phyloP scores from a whole-genome alignment of 1,140 invertebrate species.

The Monochamus saltuarius region DNA sequence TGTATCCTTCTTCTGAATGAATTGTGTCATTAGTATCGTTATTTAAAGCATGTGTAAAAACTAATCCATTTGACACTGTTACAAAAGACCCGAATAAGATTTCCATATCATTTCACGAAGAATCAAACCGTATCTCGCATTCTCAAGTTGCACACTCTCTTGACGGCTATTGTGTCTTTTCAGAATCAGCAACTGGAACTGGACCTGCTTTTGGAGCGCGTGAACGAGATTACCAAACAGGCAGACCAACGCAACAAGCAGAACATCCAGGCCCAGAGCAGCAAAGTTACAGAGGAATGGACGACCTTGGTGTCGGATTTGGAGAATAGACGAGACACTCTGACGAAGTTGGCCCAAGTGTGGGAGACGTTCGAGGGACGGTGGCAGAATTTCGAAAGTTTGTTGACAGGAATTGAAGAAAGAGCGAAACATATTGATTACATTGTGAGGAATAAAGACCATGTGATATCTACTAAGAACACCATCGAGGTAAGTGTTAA shows the following conservation, averaged over 20 bases:
- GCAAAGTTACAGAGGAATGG: slow-evolving; percentile 74
- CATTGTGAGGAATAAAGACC: slow-evolving; percentile 69
- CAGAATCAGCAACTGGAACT: slow-evolving; percentile 64
- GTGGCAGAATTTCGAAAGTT: slow-evolving; percentile 64
- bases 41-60: too few relatives aligned
- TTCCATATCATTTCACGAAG: too few relatives aligned
- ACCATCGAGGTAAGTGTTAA: slow-evolving; percentile 63
- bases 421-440: slow-evolving; percentile 72
- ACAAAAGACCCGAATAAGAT: too few relatives aligned
- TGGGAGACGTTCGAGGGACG: slow-evolving; percentile 78
- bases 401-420: slow-evolving; percentile 65
- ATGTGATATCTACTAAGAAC: slow-evolving; percentile 69
- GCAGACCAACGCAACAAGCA: slow-evolving; percentile 65
- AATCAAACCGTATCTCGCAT: too few relatives aligned
- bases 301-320: slow-evolving; percentile 68
- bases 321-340: slow-evolving; percentile 63
- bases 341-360: slow-evolving; percentile 65
- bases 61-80: too few relatives aligned
- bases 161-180: slow-evolving; percentile 30
- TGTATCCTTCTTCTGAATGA: too few relatives aligned
- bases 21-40: too few relatives aligned
- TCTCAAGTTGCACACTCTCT: too few relatives aligned
- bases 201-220: slow-evolving; percentile 67
- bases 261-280: slow-evolving; percentile 62
- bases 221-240: slow-evolving; percentile 62